phyloP scores from a whole-genome alignment of 2,888 invertebrate genomes.

The Drosophila rellima region DNA sequence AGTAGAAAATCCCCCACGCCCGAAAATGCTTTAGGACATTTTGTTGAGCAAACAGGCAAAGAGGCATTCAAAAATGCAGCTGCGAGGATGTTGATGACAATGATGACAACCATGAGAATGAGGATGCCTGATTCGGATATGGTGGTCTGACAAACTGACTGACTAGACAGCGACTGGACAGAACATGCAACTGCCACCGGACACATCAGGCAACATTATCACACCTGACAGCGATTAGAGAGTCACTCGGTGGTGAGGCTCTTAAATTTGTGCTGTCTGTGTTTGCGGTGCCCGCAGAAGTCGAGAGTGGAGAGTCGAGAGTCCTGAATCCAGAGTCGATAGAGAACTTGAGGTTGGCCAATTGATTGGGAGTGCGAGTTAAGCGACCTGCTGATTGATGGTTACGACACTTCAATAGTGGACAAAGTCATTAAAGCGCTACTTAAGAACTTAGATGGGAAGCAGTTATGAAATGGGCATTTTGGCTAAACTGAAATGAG shows the following conservation, averaged over 20 bases:
- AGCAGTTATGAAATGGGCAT: neutral
- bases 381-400: slow-evolving; percentile 58
- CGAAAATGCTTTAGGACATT: slow-evolving; percentile 70
- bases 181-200: slow-evolving; percentile 8
- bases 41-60: slow-evolving; percentile 61
- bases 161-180: slow-evolving; percentile 7
- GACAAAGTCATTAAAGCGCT: slow-evolving; percentile 14
- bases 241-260: slow-evolving; percentile 22
- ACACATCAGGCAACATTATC: slow-evolving; percentile 60
- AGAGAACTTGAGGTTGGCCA: slow-evolving; percentile 32
- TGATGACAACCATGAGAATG: slow-evolving; percentile 30
- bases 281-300: slow-evolving; percentile 9
- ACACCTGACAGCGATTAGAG: slow-evolving; percentile 69
- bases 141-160: slow-evolving; percentile 68
- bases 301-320: neutral
- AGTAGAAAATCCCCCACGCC: slow-evolving; percentile 53
- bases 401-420: slow-evolving; percentile 1
- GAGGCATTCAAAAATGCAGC: slow-evolving; percentile 63
- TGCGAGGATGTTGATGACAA: slow-evolving; percentile 28
- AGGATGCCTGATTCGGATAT: slow-evolving; percentile 31
- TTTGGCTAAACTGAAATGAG: slow-evolving; percentile 15
- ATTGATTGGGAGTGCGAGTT: slow-evolving; percentile 53
- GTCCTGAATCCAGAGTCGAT: neutral
- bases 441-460: neutral
- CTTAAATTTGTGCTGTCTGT: slow-evolving; percentile 50